Conservation (phyloP, 2,888 invertebrate genomes). For the Drosophila flavopinicola region DNA sequence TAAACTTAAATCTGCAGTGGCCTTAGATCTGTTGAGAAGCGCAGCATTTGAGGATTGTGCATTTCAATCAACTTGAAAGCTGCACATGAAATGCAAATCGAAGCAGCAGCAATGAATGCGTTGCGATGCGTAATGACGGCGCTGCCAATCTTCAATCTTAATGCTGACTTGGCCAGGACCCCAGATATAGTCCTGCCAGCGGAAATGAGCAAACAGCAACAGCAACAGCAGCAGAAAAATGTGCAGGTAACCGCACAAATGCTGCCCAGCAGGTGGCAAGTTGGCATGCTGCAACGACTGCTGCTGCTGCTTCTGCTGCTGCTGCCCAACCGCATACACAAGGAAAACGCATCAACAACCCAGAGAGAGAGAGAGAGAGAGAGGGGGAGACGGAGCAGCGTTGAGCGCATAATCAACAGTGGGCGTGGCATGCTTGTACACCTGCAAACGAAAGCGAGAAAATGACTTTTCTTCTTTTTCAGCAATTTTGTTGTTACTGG, state of each 20-base stretch:
- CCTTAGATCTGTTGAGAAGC: slow-evolving; percentile 28
- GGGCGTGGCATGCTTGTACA: slow-evolving; percentile 42
- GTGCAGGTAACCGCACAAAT: slow-evolving; percentile 40
- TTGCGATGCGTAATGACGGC: slow-evolving; percentile 32
- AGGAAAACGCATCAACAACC: slow-evolving; percentile 48
- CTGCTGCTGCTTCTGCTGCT: slow-evolving; percentile 4
- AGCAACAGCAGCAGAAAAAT: too few relatives aligned
- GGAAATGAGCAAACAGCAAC: slow-evolving; percentile 40
- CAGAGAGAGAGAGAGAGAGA: too few relatives aligned
- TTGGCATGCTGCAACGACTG: slow-evolving; percentile 1
- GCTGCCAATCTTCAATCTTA: slow-evolving; percentile 13
- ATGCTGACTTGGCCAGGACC: slow-evolving; percentile 11
- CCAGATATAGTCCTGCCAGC: slow-evolving; percentile 6
- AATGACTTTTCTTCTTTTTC: slow-evolving; percentile 60
- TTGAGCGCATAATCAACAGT: slow-evolving; percentile 53
- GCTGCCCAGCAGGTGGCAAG: slow-evolving; percentile 9
- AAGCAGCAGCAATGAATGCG: slow-evolving; percentile 35
- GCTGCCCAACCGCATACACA: slow-evolving; percentile 28
- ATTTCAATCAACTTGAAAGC: slow-evolving; percentile 44
- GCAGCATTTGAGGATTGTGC: background rate
- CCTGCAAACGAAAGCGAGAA: slow-evolving; percentile 69
- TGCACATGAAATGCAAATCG: slow-evolving; percentile 68
- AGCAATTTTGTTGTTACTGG: slow-evolving; percentile 62
- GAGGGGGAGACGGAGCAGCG: slow-evolving; percentile 22
- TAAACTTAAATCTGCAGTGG: slow-evolving; percentile 11